A percentile compares a stretch with the other conserved stretches of the same genome.
Evolutionary conservation across 2,888 invertebrate genomes (phyloP).

Genomic region (Molorchus minor): DNA sequence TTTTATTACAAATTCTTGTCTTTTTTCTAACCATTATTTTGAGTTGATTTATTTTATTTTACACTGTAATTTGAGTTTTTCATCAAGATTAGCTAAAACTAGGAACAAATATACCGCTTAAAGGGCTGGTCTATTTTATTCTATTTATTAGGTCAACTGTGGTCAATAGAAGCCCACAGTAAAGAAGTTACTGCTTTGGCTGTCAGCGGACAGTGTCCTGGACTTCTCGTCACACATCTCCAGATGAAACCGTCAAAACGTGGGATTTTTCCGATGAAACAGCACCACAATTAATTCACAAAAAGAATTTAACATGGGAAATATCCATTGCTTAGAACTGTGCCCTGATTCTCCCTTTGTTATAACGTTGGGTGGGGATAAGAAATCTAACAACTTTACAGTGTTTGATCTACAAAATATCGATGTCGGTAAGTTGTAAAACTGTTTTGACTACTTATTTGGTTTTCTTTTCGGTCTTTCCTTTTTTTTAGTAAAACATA

Average conservation of each 20-base stretch:
- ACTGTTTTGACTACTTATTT: background rate
- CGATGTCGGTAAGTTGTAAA: slow-evolving; percentile 65
- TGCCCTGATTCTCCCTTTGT: slow-evolving; percentile 85
- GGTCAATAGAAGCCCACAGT: slow-evolving; percentile 71
- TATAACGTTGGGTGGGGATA: slow-evolving; percentile 87
- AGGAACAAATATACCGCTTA: too few species aligned
- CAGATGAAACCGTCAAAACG: slow-evolving; percentile 83
- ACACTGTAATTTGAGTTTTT: too few species aligned
- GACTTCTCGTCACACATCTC: slow-evolving; percentile 80
- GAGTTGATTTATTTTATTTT: too few species aligned
- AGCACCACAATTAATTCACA: slow-evolving; percentile 61
- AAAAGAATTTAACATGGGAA: slow-evolving; percentile 74
- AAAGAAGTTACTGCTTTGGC: slow-evolving; percentile 86
- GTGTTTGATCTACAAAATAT: slow-evolving; percentile 71
- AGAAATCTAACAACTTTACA: slow-evolving; percentile 77
- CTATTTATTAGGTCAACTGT: slow-evolving; percentile 51
- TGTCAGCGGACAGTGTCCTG: slow-evolving; percentile 76
- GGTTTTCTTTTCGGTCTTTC: slow-evolving; percentile 11
- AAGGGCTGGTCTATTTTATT: too few species aligned
- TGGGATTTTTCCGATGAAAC: slow-evolving; percentile 75
- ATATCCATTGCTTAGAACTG: slow-evolving; percentile 75
- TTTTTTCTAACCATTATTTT: too few species aligned
- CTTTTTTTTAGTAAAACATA: slow-evolving; percentile 48
- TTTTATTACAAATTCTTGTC: too few species aligned
- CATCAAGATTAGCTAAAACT: too few species aligned